Conservation (phyloP, 2,888 invertebrate genomes). For the Standfussiana lucernea region DNA sequence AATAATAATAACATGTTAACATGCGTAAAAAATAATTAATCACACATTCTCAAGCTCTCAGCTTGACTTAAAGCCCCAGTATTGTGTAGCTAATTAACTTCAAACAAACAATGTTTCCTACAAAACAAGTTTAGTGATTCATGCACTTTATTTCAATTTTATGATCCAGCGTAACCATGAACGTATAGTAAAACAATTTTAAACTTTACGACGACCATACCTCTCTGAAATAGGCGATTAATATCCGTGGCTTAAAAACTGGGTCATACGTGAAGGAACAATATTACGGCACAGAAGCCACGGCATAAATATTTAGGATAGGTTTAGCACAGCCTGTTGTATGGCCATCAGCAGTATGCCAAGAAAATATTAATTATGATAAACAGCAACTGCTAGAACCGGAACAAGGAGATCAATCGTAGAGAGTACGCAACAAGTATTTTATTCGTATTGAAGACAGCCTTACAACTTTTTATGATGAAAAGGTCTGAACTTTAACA, state of each 20-base stretch:
- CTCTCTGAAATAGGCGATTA: constrained; percentile 69
- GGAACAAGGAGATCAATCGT: background rate
- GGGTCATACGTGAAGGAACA: constrained; percentile 78
- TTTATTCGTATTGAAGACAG: background rate
- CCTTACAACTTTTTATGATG: background rate
- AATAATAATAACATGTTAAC: background rate
- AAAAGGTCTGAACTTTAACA: constrained; percentile 9
- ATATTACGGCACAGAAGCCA: constrained; percentile 70
- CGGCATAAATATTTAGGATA: constrained; percentile 72
- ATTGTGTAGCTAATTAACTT: background rate
- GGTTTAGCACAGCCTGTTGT: constrained; percentile 40
- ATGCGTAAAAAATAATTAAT: background rate
- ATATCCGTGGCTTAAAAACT: constrained; percentile 75
- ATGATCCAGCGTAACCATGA: constrained; percentile 56
- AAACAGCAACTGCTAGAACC: constrained; percentile 8
- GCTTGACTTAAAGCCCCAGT: background rate
- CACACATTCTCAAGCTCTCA: background rate
- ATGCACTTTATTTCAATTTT: constrained; percentile 50
- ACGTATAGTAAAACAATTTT: constrained; percentile 66
- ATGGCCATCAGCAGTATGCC: constrained; percentile 45
- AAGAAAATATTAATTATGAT: constrained; percentile 38
- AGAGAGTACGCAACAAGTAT: constrained; percentile 27
- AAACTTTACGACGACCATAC: constrained; percentile 70
- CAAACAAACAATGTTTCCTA: constrained; percentile 12
- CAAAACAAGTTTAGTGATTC: constrained; percentile 40